Conservation (phyloP, 2,888 invertebrate genomes). For the Notodonta dromedarius region DNA sequence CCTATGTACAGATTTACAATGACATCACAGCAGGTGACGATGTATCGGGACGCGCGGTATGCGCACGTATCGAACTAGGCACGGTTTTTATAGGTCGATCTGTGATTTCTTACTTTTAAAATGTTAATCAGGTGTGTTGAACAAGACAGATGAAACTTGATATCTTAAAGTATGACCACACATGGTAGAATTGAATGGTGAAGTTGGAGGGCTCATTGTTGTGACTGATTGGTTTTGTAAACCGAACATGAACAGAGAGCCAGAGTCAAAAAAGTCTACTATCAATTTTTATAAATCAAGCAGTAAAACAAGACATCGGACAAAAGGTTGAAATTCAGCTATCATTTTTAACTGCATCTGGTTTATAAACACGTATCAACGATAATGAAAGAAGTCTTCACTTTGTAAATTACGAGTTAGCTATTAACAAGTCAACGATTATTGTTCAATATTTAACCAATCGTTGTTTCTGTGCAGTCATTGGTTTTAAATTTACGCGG, state of each 20-base stretch:
- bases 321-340: too few species aligned
- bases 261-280: too few species aligned
- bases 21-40: slow-evolving; percentile 18
- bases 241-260: too few species aligned
- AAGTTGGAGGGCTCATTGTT: too few species aligned
- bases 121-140: background rate
- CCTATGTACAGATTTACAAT: background rate
- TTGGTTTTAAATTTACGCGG: slow-evolving; percentile 2
- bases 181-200: too few species aligned
- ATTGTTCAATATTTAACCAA: background rate
- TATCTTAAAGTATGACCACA: too few species aligned
- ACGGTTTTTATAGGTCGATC: background rate
- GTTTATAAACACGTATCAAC: too few species aligned
- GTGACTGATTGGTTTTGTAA: too few species aligned
- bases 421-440: background rate
- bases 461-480: background rate
- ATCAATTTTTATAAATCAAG: too few species aligned
- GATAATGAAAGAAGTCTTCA: background rate
- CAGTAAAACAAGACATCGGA: too few species aligned
- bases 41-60: background rate
- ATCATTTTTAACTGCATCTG: too few species aligned
- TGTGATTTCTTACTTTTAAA: background rate
- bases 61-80: slow-evolving; percentile 12
- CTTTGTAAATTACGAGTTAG: background rate
- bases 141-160: too few species aligned